Evolutionary conservation across 2,888 invertebrate genomes (phyloP).

Genomic region (Campaea margaritaria): DNA sequence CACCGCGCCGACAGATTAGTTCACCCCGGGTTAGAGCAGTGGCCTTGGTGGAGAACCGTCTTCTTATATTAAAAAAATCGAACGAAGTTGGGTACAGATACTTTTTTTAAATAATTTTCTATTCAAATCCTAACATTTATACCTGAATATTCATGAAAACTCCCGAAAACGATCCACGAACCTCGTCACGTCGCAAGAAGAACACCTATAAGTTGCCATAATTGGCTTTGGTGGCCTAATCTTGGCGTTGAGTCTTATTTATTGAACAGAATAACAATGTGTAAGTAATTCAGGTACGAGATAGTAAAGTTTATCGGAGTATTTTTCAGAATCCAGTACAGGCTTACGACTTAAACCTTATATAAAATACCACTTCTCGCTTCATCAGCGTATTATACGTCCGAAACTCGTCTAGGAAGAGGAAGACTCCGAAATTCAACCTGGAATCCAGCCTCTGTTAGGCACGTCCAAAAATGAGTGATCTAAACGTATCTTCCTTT

Average conservation of each 20-base stretch:
- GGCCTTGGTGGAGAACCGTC: too few relatives aligned
- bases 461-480: too few relatives aligned
- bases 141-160: constrained; percentile 37
- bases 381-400: neutral
- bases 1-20: too few relatives aligned
- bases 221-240: constrained; percentile 53
- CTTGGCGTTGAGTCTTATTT: constrained; percentile 36
- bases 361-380: neutral
- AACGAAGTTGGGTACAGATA: too few relatives aligned
- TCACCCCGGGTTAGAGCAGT: too few relatives aligned
- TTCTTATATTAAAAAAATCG: too few relatives aligned
- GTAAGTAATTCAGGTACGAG: constrained; percentile 21
- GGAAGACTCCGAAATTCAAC: too few relatives aligned
- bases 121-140: constrained; percentile 2
- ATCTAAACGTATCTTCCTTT: too few relatives aligned
- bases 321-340: neutral
- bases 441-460: too few relatives aligned
- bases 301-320: neutral
- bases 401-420: too few relatives aligned
- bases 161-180: constrained; percentile 32
- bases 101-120: neutral
- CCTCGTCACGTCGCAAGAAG: constrained; percentile 38
- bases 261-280: constrained; percentile 32
- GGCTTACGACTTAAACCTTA: too few relatives aligned
- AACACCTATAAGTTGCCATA: constrained; percentile 56